Evolutionary conservation across 2,888 invertebrate genomes (phyloP), one percentile per base, ranked within the genome.

Genomic region (Zaprionus obscuricornis): DNA sequence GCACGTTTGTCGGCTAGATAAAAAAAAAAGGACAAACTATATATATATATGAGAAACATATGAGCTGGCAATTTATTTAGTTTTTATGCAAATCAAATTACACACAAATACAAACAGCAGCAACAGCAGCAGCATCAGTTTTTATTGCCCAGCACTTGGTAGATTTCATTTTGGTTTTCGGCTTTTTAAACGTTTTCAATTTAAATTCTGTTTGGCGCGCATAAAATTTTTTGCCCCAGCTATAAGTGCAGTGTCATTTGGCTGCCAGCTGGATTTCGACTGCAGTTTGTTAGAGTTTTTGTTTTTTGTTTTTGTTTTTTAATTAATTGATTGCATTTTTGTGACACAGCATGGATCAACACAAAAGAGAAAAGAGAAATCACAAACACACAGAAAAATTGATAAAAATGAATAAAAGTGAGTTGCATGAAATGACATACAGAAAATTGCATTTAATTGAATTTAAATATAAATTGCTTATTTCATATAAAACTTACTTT

Each of bases 21-120:
- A 40, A 50, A 10, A 8, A 13, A 13, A 10, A 4, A 22, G 4
- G 7, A 22, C 22, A 7, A 4, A 22, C 4, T 5, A 22, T 22
- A 22, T 22, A n/a, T n/a, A n/a, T n/a, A n/a, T n/a, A n/a, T n/a
- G n/a, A n/a, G 22, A 22, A 22, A 7, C 22, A 22, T 22, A 5
- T 22, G 7, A 22, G 7, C 37, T 49, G 27, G 55, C 57, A 67
- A 79, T 76, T 76, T 76, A 76, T 76, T 79, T 70, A 58, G 56
- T 65, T 73, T 79, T 73, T 70, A 76, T 76, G 76, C 76, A 79
- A 76, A 79, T 76, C 64, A 77, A 77, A 77, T 74, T 64, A 74
- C 71, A 60, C 26, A 31, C 51, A 66, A 66, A 54, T n/a, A n/a
- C n/a, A n/a, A 43, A 34, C n/a, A n/a, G n/a, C n/a, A n/a, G n/a